phyloP scores from a whole-genome alignment of 2,113 vertebrate species.

The Hystrix brachyura region DNA sequence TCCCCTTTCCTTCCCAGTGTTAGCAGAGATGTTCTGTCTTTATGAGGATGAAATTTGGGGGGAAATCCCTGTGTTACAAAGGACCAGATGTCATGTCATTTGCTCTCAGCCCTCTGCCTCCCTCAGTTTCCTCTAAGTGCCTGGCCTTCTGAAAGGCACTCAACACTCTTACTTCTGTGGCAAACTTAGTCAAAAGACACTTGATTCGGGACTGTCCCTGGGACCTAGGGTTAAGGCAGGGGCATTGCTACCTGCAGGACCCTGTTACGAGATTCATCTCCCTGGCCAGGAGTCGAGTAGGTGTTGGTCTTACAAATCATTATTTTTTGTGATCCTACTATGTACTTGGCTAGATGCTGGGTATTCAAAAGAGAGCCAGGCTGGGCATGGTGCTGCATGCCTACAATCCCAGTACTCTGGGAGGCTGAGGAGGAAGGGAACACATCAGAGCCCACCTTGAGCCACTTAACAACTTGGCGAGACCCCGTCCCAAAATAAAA shows the following conservation, averaged over 20 bases:
- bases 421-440: not conserved
- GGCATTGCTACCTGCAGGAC: no score
- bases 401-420: not conserved
- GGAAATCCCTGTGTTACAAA: not conserved
- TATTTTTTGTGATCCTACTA: not conserved
- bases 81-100: not conserved
- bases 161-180: not conserved
- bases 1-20: not conserved
- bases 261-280: not conserved
- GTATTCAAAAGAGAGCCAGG: not conserved
- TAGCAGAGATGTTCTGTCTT: not conserved
- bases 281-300: not conserved
- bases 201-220: not conserved
- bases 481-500: not conserved
- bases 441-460: not conserved
- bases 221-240: not conserved
- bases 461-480: not conserved
- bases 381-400: not conserved
- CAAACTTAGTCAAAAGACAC: not conserved
- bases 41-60: not conserved
- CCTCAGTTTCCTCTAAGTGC: not conserved
- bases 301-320: not conserved
- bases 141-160: not conserved
- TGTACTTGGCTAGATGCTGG: not conserved
- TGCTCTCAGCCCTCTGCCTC: not conserved